Base-by-base conservation (phyloP, 2,888 invertebrate species). In the Agrochola lota region DNA sequence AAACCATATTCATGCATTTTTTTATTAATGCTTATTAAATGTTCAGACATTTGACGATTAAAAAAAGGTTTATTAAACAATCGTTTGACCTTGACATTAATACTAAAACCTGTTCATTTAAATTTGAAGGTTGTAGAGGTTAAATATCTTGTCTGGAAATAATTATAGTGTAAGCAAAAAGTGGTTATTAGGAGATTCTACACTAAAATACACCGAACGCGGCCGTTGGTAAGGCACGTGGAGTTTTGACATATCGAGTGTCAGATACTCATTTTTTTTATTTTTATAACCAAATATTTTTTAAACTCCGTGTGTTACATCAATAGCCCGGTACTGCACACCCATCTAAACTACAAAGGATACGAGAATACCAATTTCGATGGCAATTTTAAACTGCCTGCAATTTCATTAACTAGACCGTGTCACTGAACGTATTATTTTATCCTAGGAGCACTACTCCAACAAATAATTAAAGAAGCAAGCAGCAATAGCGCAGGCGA, bases 381-480 rank as follows among this genome's bases (percentile, higher is more conserved):
- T 30, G n/a, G 7, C 30, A 30, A 23, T 7, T 17, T n/a, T 12
- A 26, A 40, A 63, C 26, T 40, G 3, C 5, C 0, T 57, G 12
- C 8, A n/a, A 2, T n/a, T 8, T 12, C 17, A 11, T 30, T 7
- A 20, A n/a, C n/a, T 60, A 15, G 6, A 67, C 1, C 11, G 15
- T 20, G 20, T 43, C 4, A 26, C 0, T 71, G 15, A 71, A 0
- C 8, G 0, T 30, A 11, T 20, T 5, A 1, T 75, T 52, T 64
- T 43, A 23, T 23, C 80, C 43, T 85, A 97, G 97, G 97, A n/a
- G 94, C 96, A 1, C 88, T 97, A 11, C 91, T 98, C 5, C 96
- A 97, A 66, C 97, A 97, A 87, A 97, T 97, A 83, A 94, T 97
- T 69, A 94, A 94, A 17, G 97, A 97, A 86, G 95, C 96, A 0